Base-by-base conservation (phyloP, 2,888 invertebrate species). In the Fragum fragum region DNA sequence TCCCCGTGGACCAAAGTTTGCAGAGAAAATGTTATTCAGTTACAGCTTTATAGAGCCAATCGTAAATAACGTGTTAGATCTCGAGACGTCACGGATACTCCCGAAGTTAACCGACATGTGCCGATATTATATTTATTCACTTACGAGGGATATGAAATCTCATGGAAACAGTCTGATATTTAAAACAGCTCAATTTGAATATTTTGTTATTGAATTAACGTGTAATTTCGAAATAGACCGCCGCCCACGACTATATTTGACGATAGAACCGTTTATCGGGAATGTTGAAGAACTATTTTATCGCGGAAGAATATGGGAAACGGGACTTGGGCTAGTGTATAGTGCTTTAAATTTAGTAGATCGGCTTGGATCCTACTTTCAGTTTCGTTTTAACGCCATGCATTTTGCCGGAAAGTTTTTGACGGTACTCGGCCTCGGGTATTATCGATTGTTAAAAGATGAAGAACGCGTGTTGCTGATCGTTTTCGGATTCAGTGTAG, bases 251-350 rank as follows among this genome's bases (percentile, higher is more conserved):
- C 39, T 86, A 32, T 86, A 75, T 39, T 29, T 86, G 36, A 73
- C 71, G 16, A 59, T 83, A n/a, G 79, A 79, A 21, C 36, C 42
- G n/a, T 86, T 81, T 52, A 39, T 69, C 39, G 86, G 83, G n/a
- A 73, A 83, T 42, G 73, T 42, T 5, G 79, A 81, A 36, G 79
- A 83, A 57, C 83, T 86, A 71, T 32, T 77, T 28, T 83, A 83
- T 68, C 78, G 86, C 55, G 86, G 86, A 26, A 76, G 86, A 69
- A 70, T 86, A n/a, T 86, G 86, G 86, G 86, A 79, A 26, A 79
- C 86, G 39, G 86, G 86, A 39, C 73, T 86, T 23, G 83, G 81
- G 26, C 63, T 86, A 11, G 59, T 83, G 21, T 86, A 86, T 72
- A 83, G 75, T 66, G 86, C 86, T n/a, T 52, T 86, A 26, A 79